Conservation (phyloP, 92 coral and sea anemone genomes). For the Palythoa heliodiscus region DNA sequence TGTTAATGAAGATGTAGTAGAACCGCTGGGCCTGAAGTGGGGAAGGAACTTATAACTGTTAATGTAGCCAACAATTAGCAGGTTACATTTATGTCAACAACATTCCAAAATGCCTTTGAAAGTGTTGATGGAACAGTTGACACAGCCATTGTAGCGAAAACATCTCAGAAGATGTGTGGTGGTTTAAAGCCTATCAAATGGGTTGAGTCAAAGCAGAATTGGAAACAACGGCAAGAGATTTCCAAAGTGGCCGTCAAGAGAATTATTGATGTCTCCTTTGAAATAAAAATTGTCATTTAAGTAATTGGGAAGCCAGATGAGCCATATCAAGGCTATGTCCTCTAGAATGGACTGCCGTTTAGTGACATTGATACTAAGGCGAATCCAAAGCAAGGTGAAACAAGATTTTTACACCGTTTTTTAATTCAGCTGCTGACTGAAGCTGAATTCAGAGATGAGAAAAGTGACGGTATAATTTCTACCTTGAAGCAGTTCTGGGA, state of each 20-base stretch:
- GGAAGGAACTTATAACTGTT: not conserved
- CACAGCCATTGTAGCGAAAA: too few species aligned
- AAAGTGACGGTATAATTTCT: slow-evolving; percentile 38
- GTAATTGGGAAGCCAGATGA: slow-evolving; percentile 44
- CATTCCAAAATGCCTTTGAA: too few species aligned
- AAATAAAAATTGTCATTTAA: slow-evolving; percentile 53
- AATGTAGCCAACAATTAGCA: slow-evolving; percentile 14
- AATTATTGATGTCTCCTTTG: slow-evolving; percentile 55
- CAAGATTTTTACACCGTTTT: slow-evolving; percentile 57
- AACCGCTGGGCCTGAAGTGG: slow-evolving; percentile 8
- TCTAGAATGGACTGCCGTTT: slow-evolving; percentile 61
- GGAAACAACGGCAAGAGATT: slow-evolving; percentile 52
- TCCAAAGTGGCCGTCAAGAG: slow-evolving; percentile 50
- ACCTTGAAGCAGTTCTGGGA: slow-evolving; percentile 8
- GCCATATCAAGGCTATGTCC: slow-evolving; percentile 58
- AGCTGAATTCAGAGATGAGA: slow-evolving; percentile 7
- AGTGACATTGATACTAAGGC: slow-evolving; percentile 35
- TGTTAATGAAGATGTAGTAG: slow-evolving; percentile 44
- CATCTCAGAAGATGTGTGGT: not conserved
- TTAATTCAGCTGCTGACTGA: slow-evolving; percentile 20
- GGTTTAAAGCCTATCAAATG: slow-evolving; percentile 65
- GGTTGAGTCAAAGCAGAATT: slow-evolving; percentile 48
- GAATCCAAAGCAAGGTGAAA: slow-evolving; percentile 12
- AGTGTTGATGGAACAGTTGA: too few species aligned
- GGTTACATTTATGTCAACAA: not conserved